These are phyloP conservation scores for Oppia nitens DNA, from an alignment of 1,140 invertebrate species.

Conservation along the genomic window DNA sequence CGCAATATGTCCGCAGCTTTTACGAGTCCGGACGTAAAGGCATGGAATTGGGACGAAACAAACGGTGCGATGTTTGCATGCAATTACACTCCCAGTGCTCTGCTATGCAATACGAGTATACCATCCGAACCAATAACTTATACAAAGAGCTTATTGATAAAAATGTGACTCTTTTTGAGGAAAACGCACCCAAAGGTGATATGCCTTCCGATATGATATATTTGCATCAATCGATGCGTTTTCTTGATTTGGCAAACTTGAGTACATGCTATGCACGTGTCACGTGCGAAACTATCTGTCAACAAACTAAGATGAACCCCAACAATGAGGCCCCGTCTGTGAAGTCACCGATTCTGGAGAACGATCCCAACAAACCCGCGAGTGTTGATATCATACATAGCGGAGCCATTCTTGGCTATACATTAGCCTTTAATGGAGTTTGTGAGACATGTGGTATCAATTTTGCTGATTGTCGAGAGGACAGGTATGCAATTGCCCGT, in stretches of 20 bases:
- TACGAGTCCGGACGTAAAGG: not conserved
- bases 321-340: not conserved
- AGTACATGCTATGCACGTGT: constrained; percentile 8
- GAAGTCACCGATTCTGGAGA: not conserved
- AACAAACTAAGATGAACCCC: not conserved
- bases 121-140: constrained; percentile 3
- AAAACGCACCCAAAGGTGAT: not conserved
- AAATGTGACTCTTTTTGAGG: constrained; percentile 2
- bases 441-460: constrained; percentile 7
- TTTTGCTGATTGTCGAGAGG: constrained; percentile 3
- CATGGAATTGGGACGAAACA: constrained; percentile 3
- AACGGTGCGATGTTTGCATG: not conserved
- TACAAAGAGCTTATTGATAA: not conserved
- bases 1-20: constrained; percentile 2
- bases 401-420: constrained; percentile 10
- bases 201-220: constrained; percentile 4
- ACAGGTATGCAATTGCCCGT: not conserved
- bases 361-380: constrained; percentile 2
- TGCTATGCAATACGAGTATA: constrained; percentile 8
- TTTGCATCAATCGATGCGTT: constrained; percentile 11
- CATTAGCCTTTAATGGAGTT: not conserved
- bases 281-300: constrained; percentile 9
- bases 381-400: constrained; percentile 10
- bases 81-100: not conserved
- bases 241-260: constrained; percentile 7